A percentile compares a stretch with the other conserved stretches of the same genome.
Evolutionary conservation across 2,113 vertebrate genomes (phyloP).

Genomic region (Oncorhynchus masou): DNA sequence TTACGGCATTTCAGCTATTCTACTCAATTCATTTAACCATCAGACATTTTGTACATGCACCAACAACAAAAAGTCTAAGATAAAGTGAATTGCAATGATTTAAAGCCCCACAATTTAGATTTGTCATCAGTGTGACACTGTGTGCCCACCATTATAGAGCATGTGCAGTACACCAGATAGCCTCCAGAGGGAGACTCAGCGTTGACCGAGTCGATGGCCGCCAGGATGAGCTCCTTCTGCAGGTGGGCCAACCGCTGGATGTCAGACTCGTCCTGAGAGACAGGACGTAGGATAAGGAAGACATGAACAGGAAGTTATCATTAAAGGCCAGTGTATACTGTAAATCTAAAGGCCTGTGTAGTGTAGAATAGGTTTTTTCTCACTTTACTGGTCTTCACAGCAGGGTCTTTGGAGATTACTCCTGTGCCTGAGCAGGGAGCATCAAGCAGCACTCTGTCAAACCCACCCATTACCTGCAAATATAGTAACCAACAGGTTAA

Average conservation of each 20-base stretch:
- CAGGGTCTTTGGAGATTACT: slow-evolving; percentile 93
- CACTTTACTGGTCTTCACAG: slow-evolving; percentile 96
- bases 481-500: slow-evolving; percentile 10
- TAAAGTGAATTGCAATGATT: not conserved
- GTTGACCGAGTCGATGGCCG: slow-evolving; percentile 91
- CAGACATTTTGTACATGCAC: not conserved
- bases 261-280: slow-evolving; percentile 83
- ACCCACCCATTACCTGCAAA: slow-evolving; percentile 88
- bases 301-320: too few species aligned
- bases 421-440: slow-evolving; percentile 96
- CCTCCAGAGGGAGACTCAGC: slow-evolving; percentile 86
- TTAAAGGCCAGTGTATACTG: too few species aligned
- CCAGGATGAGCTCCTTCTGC: slow-evolving; percentile 92
- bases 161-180: slow-evolving; percentile 94
- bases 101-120: not conserved
- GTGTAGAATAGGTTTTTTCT: not conserved
- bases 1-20: not conserved
- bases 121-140: too few species aligned
- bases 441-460: slow-evolving; percentile 91
- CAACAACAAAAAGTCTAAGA: too few species aligned
- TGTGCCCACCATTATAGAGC: slow-evolving; percentile 84
- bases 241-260: slow-evolving; percentile 88
- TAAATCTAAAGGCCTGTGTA: not conserved
- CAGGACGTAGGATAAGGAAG: not conserved
- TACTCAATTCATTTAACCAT: not conserved